Evolutionary conservation across 2,797 vertebrate genomes (phyloP), one percentile per base, ranked within the genome.

Genomic region (Sebastes variabilis): DNA sequence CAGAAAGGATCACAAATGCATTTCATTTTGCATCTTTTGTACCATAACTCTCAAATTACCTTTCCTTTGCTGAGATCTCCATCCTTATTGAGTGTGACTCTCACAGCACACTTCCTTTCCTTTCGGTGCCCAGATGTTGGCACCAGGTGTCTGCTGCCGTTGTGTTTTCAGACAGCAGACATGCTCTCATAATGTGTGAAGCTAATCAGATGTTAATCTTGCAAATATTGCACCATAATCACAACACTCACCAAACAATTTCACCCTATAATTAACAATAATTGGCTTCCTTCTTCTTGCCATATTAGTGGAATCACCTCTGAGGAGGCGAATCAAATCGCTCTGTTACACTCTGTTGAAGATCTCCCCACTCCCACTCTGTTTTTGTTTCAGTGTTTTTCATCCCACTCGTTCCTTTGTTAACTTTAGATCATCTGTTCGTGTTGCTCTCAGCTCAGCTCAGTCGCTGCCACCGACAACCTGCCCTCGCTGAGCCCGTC

Each of bases 201-300:
- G 90, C 89, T 97, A 96, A 98, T 97, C 95, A 96, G 95, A 96
- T 96, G 96, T 97, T 97, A 97, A 97, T 97, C 96, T 96, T 34
- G 78, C 95, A 96, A 97, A 97, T 95, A 96, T 92, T 95, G 94
- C 95, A 88, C 95, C 94, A 93, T 97, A 96, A 97, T 97, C 97
- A 96, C 94, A 95, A 96, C 96, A 97, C 96, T 96, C 96, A 94
- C 96, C 95, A 96, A 96, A 97, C 96, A 97, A 96, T 97, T 97
- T 97, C 96, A 97, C 97, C 95, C 96, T 96, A 93, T 97, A 97
- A 98, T 98, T 96, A 97, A 95, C 95, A 94, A 95, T 97, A 96
- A 97, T 97, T 97, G 96, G 94, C 95, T 97, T 94, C 94, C 95
- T 95, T 94, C 96, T 93, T 95, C 93, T 93, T 91, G 95, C 89